These are phyloP conservation scores for Theristicus caerulescens DNA, from an alignment of 2,113 vertebrate species.

Conservation along the genomic window DNA sequence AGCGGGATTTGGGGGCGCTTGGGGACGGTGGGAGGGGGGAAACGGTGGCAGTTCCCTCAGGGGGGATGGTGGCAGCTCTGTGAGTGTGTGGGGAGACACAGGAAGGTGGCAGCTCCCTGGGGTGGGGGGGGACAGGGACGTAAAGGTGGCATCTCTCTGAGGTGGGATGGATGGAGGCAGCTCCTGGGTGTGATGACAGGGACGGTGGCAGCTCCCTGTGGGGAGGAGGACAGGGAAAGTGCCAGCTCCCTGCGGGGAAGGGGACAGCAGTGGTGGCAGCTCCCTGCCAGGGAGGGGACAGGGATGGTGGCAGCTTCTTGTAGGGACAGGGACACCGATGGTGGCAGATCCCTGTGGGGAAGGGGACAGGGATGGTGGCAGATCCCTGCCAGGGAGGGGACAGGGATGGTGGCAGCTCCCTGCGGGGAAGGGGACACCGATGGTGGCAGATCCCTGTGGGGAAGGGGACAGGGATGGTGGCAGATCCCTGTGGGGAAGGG, in stretches of 20 bases:
- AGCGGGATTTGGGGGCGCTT: background rate
- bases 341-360: too few relatives aligned
- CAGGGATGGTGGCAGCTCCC: too few relatives aligned
- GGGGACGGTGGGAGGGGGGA: background rate
- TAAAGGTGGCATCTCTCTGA: background rate
- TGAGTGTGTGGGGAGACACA: background rate
- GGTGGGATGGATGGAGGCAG: background rate
- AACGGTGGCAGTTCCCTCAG: background rate
- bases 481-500: background rate
- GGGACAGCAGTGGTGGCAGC: background rate
- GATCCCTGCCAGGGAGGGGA: too few relatives aligned
- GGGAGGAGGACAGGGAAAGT: background rate
- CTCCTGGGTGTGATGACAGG: background rate
- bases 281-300: background rate
- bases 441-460: too few relatives aligned
- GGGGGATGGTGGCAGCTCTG: background rate
- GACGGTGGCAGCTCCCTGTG: too few relatives aligned
- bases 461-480: background rate
- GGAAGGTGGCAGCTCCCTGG: background rate
- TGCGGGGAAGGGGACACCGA: too few relatives aligned
- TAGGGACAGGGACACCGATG: too few relatives aligned
- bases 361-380: too few relatives aligned
- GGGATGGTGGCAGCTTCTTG: too few relatives aligned
- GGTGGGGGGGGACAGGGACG: background rate
- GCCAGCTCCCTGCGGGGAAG: background rate